Evolutionary conservation across 2,113 vertebrate genomes (phyloP), one percentile per base, ranked within the genome.

Genomic region (Mus spicilegus): DNA sequence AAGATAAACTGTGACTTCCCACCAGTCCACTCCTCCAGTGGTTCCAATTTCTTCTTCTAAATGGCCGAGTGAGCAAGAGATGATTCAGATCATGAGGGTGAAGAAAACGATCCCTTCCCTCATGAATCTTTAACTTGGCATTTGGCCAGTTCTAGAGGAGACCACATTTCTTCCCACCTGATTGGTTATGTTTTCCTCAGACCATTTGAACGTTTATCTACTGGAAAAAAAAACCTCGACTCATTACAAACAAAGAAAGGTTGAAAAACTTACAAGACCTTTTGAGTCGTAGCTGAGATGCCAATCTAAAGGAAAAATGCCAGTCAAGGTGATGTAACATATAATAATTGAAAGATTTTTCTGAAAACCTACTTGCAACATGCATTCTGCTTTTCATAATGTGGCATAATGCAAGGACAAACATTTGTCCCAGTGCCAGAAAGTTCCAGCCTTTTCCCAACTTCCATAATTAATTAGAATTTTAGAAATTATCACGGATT

Each of bases 1-100:
- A 95, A 96, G 90, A 96, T 97, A 96, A 98, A 97, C 86, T 87
- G 93, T 81, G 73, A 78, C 84, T 97, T 95, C 65, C 91, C 96
- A 67, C 93, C 89, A 46, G 67, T 88, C 69, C 67, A 20, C 86
- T 93, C 69, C 61, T 84, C 46, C 89, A 0, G 1, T 24, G 87
- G 78, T 73, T 96, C 90, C 65, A 97, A 75, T 90, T 97, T 77
- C 56, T 97, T 63, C 73, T 97, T 94, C 26, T 84, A 97, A 98
- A 97, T 86, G 95, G 94, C 89, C 97, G 97, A 96, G 86, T 89
- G 95, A 97, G 92, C 96, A 92, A 84, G 67, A 87, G 92, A 96
- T 86, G 96, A 94, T 84, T 98, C 95, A 95, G 73, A 72, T 88
- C 93, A 92, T 26, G 82, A 97, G 58, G 65, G 86, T 67, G 63